phyloP scores from a whole-genome alignment of 35 echinoderm and acorn worm species.

The Strongylocentrotus purpuratus region DNA sequence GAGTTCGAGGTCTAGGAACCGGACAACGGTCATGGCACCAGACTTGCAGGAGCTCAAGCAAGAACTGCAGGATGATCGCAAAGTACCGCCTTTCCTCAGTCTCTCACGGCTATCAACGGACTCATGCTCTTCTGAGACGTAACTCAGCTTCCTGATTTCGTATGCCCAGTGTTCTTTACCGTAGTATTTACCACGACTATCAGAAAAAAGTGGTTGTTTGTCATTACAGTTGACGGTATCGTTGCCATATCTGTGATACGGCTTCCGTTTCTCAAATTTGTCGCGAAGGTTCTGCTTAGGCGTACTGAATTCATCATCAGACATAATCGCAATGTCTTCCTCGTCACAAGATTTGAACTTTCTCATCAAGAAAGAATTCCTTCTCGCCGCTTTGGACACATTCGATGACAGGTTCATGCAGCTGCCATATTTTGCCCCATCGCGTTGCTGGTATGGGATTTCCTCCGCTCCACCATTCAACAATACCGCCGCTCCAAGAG shows the following conservation, averaged over 20 bases:
- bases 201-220: background rate
- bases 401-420: background rate
- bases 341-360: constrained; percentile 20
- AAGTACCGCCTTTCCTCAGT: background rate
- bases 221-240: background rate
- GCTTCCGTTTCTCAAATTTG: background rate
- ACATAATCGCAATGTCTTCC: background rate
- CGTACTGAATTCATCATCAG: background rate
- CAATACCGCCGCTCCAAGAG: background rate
- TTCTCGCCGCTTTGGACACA: background rate
- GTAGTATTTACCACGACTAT: constrained; percentile 10
- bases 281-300: background rate
- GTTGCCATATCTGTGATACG: background rate
- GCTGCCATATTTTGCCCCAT: background rate
- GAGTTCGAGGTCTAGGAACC: constrained; percentile 4
- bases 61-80: background rate
- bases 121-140: background rate
- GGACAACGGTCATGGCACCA: background rate
- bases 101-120: background rate
- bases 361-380: background rate
- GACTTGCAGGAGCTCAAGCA: background rate
- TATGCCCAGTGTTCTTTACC: background rate
- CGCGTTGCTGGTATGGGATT: background rate
- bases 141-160: background rate
- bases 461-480: background rate